Percentiles rank a stretch among this genome's conserved stretches.
Evolutionary conservation across 2,113 vertebrate genomes (phyloP).

Genomic region (Carollia perspicillata): DNA sequence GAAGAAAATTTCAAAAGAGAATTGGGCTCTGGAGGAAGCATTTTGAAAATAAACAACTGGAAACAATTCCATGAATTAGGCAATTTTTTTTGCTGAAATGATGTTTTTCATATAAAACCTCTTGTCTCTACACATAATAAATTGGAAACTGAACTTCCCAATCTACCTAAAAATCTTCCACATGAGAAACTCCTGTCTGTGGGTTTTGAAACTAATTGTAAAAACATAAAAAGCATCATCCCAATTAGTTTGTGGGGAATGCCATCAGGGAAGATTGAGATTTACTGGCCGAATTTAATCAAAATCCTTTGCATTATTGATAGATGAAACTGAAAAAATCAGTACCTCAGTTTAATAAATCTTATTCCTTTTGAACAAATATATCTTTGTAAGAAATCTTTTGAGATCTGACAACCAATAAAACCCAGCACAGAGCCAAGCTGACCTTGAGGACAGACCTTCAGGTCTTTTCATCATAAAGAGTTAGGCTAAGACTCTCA

Average conservation of each 20-base stretch:
- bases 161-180: neutral
- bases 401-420: neutral
- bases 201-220: neutral
- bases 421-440: conserved; percentile 14
- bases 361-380: neutral
- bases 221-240: conserved; percentile 6
- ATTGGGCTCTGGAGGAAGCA: neutral
- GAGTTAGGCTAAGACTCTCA: neutral
- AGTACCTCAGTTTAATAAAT: neutral
- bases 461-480: neutral
- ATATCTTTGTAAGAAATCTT: neutral
- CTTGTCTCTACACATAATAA: neutral
- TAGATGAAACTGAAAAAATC: neutral
- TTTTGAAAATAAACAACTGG: conserved; percentile 22
- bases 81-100: conserved; percentile 27
- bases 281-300: neutral
- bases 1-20: neutral
- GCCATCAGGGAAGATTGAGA: neutral
- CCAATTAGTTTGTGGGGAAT: neutral
- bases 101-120: neutral
- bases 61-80: neutral
- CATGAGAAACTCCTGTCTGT: neutral
- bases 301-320: neutral
- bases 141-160: conserved; percentile 34
- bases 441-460: neutral